Conservation (phyloP, 1,140 invertebrate species). For the Bicyclus anynana region DNA sequence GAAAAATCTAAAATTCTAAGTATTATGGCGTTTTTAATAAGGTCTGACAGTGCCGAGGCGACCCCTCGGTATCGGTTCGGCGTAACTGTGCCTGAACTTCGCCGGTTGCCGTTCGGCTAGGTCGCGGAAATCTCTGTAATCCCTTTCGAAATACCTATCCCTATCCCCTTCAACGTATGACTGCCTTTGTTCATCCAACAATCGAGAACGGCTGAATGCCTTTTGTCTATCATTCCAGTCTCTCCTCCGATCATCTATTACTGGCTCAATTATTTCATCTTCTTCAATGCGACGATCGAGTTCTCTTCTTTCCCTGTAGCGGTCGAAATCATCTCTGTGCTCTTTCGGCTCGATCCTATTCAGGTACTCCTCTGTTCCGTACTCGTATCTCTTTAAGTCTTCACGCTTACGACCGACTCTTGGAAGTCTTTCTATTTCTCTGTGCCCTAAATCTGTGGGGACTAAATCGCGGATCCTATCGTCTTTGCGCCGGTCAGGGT, state of each 20-base stretch:
- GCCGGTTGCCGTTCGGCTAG: constrained; percentile 63
- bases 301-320: constrained; percentile 57
- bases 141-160: constrained; percentile 66
- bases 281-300: constrained; percentile 66
- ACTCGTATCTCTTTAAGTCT: constrained; percentile 59
- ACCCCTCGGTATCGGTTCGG: constrained; percentile 70
- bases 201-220: constrained; percentile 63
- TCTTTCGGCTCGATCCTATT: constrained; percentile 64
- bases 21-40: constrained; percentile 71
- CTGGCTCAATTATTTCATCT: constrained; percentile 70
- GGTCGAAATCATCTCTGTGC: constrained; percentile 56
- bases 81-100: constrained; percentile 74
- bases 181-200: constrained; percentile 66
- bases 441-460: constrained; percentile 41
- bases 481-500: constrained; percentile 60
- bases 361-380: constrained; percentile 60
- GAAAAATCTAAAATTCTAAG: constrained; percentile 36
- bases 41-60: constrained; percentile 70
- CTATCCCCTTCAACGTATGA: constrained; percentile 60
- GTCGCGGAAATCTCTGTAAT: constrained; percentile 64
- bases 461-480: constrained; percentile 51
- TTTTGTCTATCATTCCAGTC: constrained; percentile 67
- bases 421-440: constrained; percentile 65
- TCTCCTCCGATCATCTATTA: constrained; percentile 63
- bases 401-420: constrained; percentile 63